Percentiles rank a stretch among this genome's conserved stretches.
Conservation (phyloP, 2,113 vertebrate species). For the Xenopus borealis region DNA sequence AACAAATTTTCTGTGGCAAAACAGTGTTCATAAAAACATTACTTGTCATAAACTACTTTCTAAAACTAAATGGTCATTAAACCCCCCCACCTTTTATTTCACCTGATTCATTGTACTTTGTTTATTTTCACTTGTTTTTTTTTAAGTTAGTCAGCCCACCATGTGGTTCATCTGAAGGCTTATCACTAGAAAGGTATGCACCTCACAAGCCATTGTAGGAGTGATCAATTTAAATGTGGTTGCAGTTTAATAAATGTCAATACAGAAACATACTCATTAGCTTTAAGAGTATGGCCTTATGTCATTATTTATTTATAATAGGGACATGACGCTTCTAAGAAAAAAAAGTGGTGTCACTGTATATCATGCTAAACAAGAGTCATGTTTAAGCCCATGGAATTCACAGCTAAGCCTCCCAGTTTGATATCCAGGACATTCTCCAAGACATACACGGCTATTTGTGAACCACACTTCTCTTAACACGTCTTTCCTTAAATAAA, state of each 20-base stretch:
- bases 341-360: constrained; percentile 25
- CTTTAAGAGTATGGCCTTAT: not conserved
- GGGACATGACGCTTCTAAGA: constrained; percentile 26
- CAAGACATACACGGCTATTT: not conserved
- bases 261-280: constrained; percentile 13
- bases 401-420: not conserved
- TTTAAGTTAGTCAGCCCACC: no score
- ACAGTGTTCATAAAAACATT: no score
- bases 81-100: no score
- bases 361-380: constrained; percentile 25
- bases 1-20: no score
- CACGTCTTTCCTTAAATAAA: no score
- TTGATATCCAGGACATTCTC: not conserved
- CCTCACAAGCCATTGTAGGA: no score
- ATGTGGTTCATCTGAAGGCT: no score
- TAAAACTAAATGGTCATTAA: no score
- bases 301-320: not conserved
- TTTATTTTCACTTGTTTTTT: no score
- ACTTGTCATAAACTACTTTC: no score
- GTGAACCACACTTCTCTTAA: not conserved
- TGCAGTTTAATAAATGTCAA: not conserved
- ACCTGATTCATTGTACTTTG: no score
- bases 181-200: no score
- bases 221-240: not conserved
- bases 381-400: constrained; percentile 31